Evolutionary conservation across 2,888 invertebrate species (phyloP), one percentile per base, ranked within the genome.

Genomic region (Marronus borbonicus): DNA sequence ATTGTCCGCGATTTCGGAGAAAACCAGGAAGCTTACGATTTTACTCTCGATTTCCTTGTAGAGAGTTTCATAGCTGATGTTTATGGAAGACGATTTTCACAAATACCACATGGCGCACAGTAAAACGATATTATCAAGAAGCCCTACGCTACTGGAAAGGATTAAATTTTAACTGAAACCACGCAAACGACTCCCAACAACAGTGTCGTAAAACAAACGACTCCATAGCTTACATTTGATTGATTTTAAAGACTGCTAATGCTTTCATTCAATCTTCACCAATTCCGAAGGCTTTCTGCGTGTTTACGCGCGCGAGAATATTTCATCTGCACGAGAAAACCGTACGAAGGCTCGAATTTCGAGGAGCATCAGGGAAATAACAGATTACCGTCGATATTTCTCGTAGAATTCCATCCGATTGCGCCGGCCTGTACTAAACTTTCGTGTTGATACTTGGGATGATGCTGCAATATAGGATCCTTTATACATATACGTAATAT

Each of bases 211-310:
- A 50, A 68, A 68, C 50, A 68, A 68, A 68, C 68, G 68, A 24
- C 68, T 68, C 12, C 52, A 68, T 28, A 68, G 68, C 8, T n/a
- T 49, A 68, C 50, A 68, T 68, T 28, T 50, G 68, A 68, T 68
- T 68, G 68, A 68, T 68, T 68, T 52, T 68, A 68, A 68, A 68
- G 68, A 28, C 68, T 68, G 52, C 52, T 68, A 68, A 68, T 68
- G 50, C 50, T 68, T 50, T 50, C 31, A 68, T 68, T 68, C 68
- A 28, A 50, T 62, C 68, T 52, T 28, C 24, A 28, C 50, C 68
- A 28, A 28, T 68, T 14, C 68, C 50, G 49, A 50, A 50, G 50
- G 68, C 28, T 44, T n/a, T 14, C 50, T 7, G 8, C 28, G 68
- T 52, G 68, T 50, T 68, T 50, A 31, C 50, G 68, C 68, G 12